Base-by-base conservation (phyloP, 37 sponge, comb jelly and placozoan genomes). In the Halisarca cf. caerulea region DNA sequence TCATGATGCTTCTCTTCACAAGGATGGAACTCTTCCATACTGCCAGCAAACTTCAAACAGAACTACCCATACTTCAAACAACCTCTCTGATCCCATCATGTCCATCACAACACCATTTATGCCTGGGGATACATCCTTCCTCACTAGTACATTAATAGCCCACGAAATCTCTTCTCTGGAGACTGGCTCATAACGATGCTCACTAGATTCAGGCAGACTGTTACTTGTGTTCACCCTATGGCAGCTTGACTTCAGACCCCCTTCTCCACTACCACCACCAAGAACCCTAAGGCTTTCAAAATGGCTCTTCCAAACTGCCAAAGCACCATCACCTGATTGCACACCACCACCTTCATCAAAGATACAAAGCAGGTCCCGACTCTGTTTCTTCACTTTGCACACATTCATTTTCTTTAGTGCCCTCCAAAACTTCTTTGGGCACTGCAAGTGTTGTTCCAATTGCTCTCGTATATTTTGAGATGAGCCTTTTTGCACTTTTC, bases 401-500 rank as follows among this genome's bases (percentile, higher is more conserved):
- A 64, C 28, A 7, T 64, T 64, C 66, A 64, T 15, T 9, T 27
- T 24, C 23, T 64, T 64, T 18, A 64, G 14, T 9, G 25, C 14
- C 66, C 57, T 55, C 66, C 66, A 64, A 23, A 64, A 64, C 28
- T 64, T 64, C 66, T n/a, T 64, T 8, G 66, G 66, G 66, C 66
- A 64, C 9, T 27, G 25, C 66, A 64, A 23, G 8, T 64, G 7
- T 8, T 18, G 8, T 64, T 24, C 66, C 23, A 64, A n/a, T 23
- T 64, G 27, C 8, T 9, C 23, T 24, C 23, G 66, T 64, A 24
- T 64, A 7, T 64, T 18, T 9, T 14, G 8, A 9, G 14, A 27
- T 8, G 23, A 64, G 14, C 28, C 27, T 64, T 23, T 23, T 64
- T n/a, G n/a, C n/a, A n/a, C n/a, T n/a, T n/a, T n/a, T n/a, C n/a